phyloP scores from a whole-genome alignment of 2,797 vertebrate genomes.

The Arctocebus calabarensis region DNA sequence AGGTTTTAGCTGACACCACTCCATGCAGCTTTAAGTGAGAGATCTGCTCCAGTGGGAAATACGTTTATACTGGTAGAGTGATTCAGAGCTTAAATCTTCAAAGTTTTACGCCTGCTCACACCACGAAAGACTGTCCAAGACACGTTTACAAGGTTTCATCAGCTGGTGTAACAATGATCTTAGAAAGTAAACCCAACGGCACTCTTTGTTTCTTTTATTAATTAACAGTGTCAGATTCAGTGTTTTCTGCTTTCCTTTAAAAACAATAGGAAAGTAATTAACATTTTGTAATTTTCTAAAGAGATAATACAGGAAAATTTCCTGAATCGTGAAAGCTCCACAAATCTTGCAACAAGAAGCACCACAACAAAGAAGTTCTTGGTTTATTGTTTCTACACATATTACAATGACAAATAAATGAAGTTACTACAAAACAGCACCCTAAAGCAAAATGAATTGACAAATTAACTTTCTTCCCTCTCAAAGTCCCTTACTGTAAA shows the following conservation, averaged over 20 bases:
- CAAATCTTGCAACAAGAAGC: slow-evolving; percentile 13
- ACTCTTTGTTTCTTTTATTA: background rate
- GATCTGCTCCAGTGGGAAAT: background rate
- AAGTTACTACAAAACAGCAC: slow-evolving; percentile 64
- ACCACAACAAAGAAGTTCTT: background rate
- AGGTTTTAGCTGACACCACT: background rate
- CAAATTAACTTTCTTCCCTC: slow-evolving; percentile 76
- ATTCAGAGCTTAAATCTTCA: background rate
- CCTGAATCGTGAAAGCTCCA: slow-evolving; percentile 36
- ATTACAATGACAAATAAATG: slow-evolving; percentile 73
- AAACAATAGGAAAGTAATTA: background rate
- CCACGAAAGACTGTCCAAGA: background rate
- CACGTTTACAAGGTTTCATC: background rate
- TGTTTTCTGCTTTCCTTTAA: background rate
- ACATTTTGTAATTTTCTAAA: background rate
- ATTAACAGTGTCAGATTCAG: background rate
- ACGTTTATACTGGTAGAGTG: background rate
- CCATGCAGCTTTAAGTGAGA: background rate
- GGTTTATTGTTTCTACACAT: background rate
- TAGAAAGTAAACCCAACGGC: background rate
- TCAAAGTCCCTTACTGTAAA: slow-evolving; percentile 63
- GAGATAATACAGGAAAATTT: background rate
- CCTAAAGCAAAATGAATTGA: slow-evolving; percentile 79
- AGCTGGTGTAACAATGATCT: background rate
- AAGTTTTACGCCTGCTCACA: background rate